These are phyloP conservation scores for Proteles cristata DNA, from an alignment of 2,113 vertebrate genomes.

Conservation along the genomic window DNA sequence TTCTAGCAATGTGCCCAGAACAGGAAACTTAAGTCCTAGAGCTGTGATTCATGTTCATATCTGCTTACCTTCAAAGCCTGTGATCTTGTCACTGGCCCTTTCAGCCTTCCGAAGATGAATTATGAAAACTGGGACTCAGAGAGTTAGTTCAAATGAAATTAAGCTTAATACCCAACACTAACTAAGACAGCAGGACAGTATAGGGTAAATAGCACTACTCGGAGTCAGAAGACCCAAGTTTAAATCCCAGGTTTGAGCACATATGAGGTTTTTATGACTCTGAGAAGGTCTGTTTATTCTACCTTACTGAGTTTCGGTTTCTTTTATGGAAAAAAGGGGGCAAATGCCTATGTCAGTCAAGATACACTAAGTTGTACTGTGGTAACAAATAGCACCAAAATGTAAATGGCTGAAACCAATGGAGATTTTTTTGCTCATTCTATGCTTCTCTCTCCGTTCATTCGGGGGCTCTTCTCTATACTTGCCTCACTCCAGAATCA, in stretches of 20 bases:
- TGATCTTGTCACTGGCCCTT: neutral
- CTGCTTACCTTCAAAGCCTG: neutral
- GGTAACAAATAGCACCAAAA: neutral
- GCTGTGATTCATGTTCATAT: neutral
- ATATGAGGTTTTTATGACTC: neutral
- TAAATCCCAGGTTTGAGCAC: neutral
- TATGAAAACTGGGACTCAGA: neutral
- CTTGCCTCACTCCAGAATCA: neutral
- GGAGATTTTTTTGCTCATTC: neutral
- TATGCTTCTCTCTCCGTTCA: neutral
- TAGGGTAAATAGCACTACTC: neutral
- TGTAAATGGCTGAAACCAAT: neutral
- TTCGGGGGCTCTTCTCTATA: neutral
- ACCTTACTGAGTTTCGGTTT: neutral
- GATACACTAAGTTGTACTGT: neutral
- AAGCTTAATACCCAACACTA: neutral
- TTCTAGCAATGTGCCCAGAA: neutral
- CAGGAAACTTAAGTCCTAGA: neutral
- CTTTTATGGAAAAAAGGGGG: neutral
- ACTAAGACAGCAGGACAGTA: neutral
- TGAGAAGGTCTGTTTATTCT: neutral
- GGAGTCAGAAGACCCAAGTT: neutral
- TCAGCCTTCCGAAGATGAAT: neutral
- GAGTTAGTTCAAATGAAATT: neutral
- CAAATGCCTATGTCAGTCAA: neutral